Percentiles rank a stretch among this genome's conserved stretches.
These are phyloP conservation scores for Scaptomyza reducta DNA, from an alignment of 2,888 invertebrate species.

Conservation along the genomic window DNA sequence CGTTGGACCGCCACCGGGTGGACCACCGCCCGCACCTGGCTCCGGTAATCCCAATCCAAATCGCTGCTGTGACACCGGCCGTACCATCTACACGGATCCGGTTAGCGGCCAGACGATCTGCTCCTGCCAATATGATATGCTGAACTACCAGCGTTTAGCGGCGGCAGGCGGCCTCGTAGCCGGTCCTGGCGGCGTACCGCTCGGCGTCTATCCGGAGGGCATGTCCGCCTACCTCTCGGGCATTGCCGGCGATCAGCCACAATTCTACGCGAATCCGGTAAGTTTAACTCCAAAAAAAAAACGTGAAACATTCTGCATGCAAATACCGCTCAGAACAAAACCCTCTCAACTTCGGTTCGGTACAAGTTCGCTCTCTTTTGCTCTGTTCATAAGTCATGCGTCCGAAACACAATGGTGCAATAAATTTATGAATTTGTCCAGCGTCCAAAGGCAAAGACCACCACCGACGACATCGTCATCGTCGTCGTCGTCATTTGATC, in stretches of 20 bases:
- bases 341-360: conserved; percentile 8
- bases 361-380: neutral
- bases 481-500: conserved; percentile 66
- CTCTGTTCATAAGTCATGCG: conserved; percentile 72
- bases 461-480: conserved; percentile 44
- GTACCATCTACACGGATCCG: conserved; percentile 95
- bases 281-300: conserved; percentile 84
- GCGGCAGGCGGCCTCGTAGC: conserved; percentile 85
- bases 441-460: conserved; percentile 59
- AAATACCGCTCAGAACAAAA: too few relatives aligned
- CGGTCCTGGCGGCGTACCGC: conserved; percentile 88
- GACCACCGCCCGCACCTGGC: conserved; percentile 85
- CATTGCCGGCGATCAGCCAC: conserved; percentile 92
- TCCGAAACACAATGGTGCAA: conserved; percentile 76
- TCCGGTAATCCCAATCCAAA: conserved; percentile 79
- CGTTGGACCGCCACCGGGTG: conserved; percentile 70
- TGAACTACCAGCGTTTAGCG: conserved; percentile 90
- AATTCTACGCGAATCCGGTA: conserved; percentile 93
- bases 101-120: conserved; percentile 94
- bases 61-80: conserved; percentile 95
- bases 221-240: conserved; percentile 95
- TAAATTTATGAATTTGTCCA: conserved; percentile 80
- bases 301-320: neutral
- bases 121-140: conserved; percentile 95
- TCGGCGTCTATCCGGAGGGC: conserved; percentile 92